phyloP scores from a whole-genome alignment of 2,888 invertebrate genomes.

The Rhagium mordax region DNA sequence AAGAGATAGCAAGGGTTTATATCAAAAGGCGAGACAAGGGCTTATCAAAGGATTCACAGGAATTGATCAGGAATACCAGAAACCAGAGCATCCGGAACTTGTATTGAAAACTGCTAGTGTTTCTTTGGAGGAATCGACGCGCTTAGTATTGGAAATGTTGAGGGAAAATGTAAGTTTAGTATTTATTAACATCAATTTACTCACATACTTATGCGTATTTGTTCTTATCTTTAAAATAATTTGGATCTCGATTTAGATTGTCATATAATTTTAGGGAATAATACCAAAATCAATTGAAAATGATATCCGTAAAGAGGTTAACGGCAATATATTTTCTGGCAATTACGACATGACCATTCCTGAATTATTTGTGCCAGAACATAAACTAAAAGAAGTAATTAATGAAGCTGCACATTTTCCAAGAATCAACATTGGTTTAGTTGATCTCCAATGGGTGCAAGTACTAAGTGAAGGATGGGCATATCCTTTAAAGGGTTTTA shows the following conservation, averaged over 20 bases:
- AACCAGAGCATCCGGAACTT: constrained; percentile 86
- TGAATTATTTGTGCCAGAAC: constrained; percentile 85
- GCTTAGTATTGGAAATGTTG: constrained; percentile 85
- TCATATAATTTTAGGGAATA: constrained; percentile 69
- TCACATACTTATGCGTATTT: not conserved
- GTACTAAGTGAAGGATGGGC: constrained; percentile 97
- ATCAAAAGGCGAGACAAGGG: constrained; percentile 96
- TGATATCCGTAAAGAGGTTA: constrained; percentile 25
- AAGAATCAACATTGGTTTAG: constrained; percentile 80
- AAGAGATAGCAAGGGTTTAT: constrained; percentile 96
- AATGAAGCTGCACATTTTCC: constrained; percentile 82
- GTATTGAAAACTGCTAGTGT: constrained; percentile 85
- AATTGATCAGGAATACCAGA: constrained; percentile 93
- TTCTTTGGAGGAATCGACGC: constrained; percentile 87
- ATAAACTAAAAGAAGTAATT: constrained; percentile 75
- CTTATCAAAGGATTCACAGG: constrained; percentile 91
- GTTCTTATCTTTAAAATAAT: not conserved
- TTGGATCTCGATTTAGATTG: no score
- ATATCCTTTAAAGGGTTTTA: constrained; percentile 80
- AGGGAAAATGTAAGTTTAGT: constrained; percentile 74
- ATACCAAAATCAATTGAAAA: constrained; percentile 70
- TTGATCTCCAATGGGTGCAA: constrained; percentile 95
- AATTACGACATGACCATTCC: constrained; percentile 70
- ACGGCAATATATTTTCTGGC: constrained; percentile 33
- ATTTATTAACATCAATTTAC: not conserved